phyloP scores from a whole-genome alignment of 2,113 vertebrate genomes.

The Pituophis catenifer region DNA sequence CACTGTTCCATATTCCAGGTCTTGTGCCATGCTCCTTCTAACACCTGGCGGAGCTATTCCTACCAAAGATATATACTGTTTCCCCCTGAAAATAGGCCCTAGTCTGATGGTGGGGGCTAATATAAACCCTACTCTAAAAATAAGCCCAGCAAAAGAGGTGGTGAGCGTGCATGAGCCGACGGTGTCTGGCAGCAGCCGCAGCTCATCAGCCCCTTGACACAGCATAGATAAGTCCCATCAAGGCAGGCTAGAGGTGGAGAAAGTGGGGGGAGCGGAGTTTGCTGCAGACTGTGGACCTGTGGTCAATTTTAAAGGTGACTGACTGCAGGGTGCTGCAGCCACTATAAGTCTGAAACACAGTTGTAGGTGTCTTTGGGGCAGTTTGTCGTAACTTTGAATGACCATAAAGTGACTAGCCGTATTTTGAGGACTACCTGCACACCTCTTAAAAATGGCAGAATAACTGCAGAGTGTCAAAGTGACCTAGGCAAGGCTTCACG shows the following conservation, averaged over 20 bases:
- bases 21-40: background rate
- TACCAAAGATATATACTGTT: background rate
- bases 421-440: background rate
- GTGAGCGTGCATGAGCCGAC: fast-evolving
- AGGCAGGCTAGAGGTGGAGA: background rate
- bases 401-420: background rate
- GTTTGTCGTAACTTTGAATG: background rate
- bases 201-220: no score
- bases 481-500: background rate
- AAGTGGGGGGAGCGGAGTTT: background rate
- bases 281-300: background rate
- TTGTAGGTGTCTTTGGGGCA: background rate
- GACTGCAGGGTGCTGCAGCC: background rate
- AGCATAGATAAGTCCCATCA: background rate
- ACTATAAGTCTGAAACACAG: background rate
- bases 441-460: background rate
- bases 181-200: no score
- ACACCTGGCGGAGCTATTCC: background rate
- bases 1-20: background rate
- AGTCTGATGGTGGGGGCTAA: no score
- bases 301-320: background rate
- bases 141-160: no score
- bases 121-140: no score
- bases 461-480: background rate
- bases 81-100: no score